Evolutionary conservation across 2,113 vertebrate species (phyloP).

Genomic region (Planiliza haematocheilus): DNA sequence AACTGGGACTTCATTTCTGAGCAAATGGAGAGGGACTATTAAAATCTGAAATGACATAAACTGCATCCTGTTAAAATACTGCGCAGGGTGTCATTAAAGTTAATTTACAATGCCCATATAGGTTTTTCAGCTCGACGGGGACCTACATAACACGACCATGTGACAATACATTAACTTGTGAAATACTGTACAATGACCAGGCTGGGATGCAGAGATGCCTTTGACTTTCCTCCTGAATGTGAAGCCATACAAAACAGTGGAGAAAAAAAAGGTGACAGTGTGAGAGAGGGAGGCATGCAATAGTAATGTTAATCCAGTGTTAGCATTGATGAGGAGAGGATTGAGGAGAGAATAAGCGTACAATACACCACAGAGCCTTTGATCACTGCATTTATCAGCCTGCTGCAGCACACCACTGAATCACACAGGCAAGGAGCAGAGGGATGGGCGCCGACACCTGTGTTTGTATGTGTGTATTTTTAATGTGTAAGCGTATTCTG

Average conservation of each 20-base stretch:
- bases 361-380: slow-evolving; percentile 31
- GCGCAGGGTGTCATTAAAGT: not conserved
- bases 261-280: not conserved
- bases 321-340: slow-evolving; percentile 16
- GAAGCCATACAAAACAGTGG: not conserved
- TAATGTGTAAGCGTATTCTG: not conserved
- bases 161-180: not conserved
- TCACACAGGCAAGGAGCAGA: slow-evolving; percentile 25
- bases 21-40: slow-evolving; percentile 12
- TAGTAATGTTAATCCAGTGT: not conserved
- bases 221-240: not conserved
- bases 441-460: slow-evolving; percentile 28
- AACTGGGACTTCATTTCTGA: slow-evolving; percentile 10
- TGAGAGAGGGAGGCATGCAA: not conserved
- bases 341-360: not conserved
- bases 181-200: not conserved
- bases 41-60: slow-evolving; percentile 40
- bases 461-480: slow-evolving; percentile 15
- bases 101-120: not conserved
- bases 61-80: slow-evolving; percentile 11
- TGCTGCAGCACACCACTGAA: slow-evolving; percentile 39
- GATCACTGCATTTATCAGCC: slow-evolving; percentile 44
- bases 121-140: slow-evolving; percentile 1
- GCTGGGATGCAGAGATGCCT: not conserved
- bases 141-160: slow-evolving; percentile 4